These are phyloP conservation scores for Trichopoda pennipes DNA, from an alignment of 2,888 invertebrate species.

Conservation along the genomic window DNA sequence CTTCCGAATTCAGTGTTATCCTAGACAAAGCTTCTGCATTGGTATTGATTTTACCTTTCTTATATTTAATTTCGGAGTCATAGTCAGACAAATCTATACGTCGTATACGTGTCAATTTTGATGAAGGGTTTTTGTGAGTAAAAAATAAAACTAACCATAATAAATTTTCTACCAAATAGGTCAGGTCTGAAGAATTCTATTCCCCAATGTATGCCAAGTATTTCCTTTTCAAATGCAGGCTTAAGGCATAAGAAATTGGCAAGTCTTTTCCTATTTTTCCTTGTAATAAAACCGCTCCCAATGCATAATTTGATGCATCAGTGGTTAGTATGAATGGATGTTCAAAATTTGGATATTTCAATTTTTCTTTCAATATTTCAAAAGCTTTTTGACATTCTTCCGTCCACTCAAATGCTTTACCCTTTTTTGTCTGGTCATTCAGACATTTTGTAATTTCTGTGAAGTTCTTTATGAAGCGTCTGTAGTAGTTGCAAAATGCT, in stretches of 20 bases:
- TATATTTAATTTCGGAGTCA: slow-evolving; percentile 19
- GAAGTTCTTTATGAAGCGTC: too few relatives aligned
- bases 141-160: slow-evolving; percentile 44
- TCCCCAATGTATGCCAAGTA: slow-evolving; percentile 62
- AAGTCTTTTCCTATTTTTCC: not conserved
- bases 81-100: slow-evolving; percentile 69
- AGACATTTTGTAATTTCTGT: too few relatives aligned
- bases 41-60: too few relatives aligned
- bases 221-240: slow-evolving; percentile 71
- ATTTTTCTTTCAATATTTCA: too few relatives aligned
- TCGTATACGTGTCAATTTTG: slow-evolving; percentile 8
- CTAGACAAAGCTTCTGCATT: slow-evolving; percentile 28
- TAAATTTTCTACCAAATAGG: slow-evolving; percentile 72
- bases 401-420: too few relatives aligned
- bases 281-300: too few relatives aligned
- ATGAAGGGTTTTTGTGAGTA: slow-evolving; percentile 58
- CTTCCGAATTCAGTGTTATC: slow-evolving; percentile 8
- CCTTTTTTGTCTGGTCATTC: too few relatives aligned
- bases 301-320: too few relatives aligned
- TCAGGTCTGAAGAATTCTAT: slow-evolving; percentile 73
- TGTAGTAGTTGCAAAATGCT: too few relatives aligned
- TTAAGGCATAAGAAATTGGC: not conserved
- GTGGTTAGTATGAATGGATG: too few relatives aligned
- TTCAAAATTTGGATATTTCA: too few relatives aligned
- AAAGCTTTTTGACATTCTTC: too few relatives aligned